These are phyloP conservation scores for Torymus auratus DNA, from an alignment of 2,888 invertebrate species.

Conservation along the genomic window DNA sequence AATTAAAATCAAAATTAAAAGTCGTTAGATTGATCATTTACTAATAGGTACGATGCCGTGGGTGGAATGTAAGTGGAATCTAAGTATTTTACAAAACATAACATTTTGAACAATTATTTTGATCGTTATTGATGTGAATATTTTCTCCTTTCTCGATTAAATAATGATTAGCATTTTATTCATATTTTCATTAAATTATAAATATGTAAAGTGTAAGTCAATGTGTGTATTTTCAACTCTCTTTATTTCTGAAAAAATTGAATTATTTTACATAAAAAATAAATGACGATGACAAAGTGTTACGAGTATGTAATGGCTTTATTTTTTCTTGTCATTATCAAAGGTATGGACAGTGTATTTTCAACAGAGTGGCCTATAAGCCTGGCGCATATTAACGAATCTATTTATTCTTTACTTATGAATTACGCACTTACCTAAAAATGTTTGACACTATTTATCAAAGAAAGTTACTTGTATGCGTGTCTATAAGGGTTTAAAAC, in stretches of 20 bases:
- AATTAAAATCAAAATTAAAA: too few relatives aligned
- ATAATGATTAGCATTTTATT: too few relatives aligned
- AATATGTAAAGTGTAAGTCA: neutral
- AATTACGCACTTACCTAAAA: slow-evolving; percentile 51
- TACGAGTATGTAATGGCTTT: slow-evolving; percentile 51
- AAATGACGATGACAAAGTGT: slow-evolving; percentile 50
- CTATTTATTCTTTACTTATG: slow-evolving; percentile 46
- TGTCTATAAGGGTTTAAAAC: slow-evolving; percentile 42
- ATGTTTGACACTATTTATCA: slow-evolving; percentile 44
- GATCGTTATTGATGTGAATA: too few relatives aligned
- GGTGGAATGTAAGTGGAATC: too few relatives aligned
- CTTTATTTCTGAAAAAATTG: slow-evolving; percentile 57
- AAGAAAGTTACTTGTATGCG: slow-evolving; percentile 35
- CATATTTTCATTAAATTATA: too few relatives aligned
- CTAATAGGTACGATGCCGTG: too few relatives aligned
- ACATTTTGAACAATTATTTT: too few relatives aligned
- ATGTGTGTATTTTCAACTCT: slow-evolving; percentile 28
- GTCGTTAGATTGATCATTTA: too few relatives aligned
- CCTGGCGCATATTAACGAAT: slow-evolving; percentile 49
- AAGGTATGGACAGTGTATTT: slow-evolving; percentile 57
- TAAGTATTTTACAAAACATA: too few relatives aligned
- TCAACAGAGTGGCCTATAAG: slow-evolving; percentile 52
- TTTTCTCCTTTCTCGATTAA: too few relatives aligned
- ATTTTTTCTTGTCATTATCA: slow-evolving; percentile 48
- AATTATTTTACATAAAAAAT: slow-evolving; percentile 55